Base-by-base conservation (phyloP, 2,888 invertebrate species). In the Plagodis pulveraria region DNA sequence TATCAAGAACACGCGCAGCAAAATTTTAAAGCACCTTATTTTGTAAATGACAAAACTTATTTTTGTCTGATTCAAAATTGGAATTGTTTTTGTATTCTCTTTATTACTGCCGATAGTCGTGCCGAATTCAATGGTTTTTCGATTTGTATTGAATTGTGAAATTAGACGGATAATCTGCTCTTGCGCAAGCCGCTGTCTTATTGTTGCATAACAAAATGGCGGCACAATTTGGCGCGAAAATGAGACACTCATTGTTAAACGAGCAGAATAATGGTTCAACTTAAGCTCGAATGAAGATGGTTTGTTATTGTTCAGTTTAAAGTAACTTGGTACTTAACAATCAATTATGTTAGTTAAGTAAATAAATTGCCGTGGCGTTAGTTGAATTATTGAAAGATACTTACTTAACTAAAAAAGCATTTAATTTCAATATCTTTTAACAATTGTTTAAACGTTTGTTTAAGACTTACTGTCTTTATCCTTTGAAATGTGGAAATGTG, bases 151-250 rank as follows among this genome's bases (percentile, higher is more conserved):
- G 79, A 75, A 51, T 78, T 78, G 78, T 74, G 76, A 83, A 87
- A 87, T 86, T 85, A 81, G 78, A 76, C 72, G 86, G 78, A 78
- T 87, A 81, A 86, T 84, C 84, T 71, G 81, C 70, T 73, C 79
- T 72, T 78, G 78, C 81, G 76, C 75, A 73, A 74, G 74, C 74
- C 74, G 78, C 75, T 69, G 72, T 69, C 56, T 69, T 69, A 73
- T 77, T 78, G 74, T 78, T 78, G 71, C 74, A 50, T 51, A 63
- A 73, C 71, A 77, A 80, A 74, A 81, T 81, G 82, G 81, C 77
- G 78, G 71, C 64, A 58, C 59, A 67, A 62, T 66, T 73, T 74
- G 72, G 77, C 76, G 81, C 77, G 76, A 77, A 76, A 77, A 65
- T 58, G 57, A 72, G 72, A 74, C 76, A 77, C 71, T 65, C 59